Base-by-base conservation (phyloP, 2,888 invertebrate genomes). In the Uropetala carovei region DNA sequence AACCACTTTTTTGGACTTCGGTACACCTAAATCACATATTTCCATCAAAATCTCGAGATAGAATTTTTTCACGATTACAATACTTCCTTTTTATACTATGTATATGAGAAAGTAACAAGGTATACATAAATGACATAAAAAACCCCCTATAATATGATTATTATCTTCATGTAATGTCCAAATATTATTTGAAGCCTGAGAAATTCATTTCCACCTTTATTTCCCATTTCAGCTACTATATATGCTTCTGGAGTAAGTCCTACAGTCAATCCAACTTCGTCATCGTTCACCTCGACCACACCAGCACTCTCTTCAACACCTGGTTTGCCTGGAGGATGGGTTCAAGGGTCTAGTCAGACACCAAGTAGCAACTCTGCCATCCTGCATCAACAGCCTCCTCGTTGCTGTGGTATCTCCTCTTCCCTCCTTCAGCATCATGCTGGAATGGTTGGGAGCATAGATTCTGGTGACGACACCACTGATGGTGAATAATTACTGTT, bases 161-260 rank as follows among this genome's bases (percentile, higher is more conserved):
- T 43, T 43, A 43, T 43, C 43, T 5, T 43, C 43, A 43, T 43
- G 43, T 43, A 43, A 43, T 43, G 43, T 43, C 43, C 43, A 43
- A 43, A 43, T 43, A 43, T 43, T 43, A 43, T 43, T 43, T 1
- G 43, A 43, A 43, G 43, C 5, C 43, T 43, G 43, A 43, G 43
- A 43, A 43, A 43, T 43, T 43, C 43, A 43, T 43, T 43, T 43
- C 43, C 5, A 43, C 43, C 43, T 43, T 27, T 22, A 27, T 11
- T 27, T 75, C 2, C 11, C 0, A 92, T 94, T 94, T 18, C 93
- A 96, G 96, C 95, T 89, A 95, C 95, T 82, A 94, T 95, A 93
- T 94, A 95, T 92, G 95, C 95, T 59, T 94, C 94, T 92, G 95
- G 96, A 93, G 95, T 96, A 92, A 96, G 96, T 93, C 96, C 96